Evolutionary conservation across 2,797 vertebrate genomes (phyloP).

Genomic region (Neosilurus hyrtlii): DNA sequence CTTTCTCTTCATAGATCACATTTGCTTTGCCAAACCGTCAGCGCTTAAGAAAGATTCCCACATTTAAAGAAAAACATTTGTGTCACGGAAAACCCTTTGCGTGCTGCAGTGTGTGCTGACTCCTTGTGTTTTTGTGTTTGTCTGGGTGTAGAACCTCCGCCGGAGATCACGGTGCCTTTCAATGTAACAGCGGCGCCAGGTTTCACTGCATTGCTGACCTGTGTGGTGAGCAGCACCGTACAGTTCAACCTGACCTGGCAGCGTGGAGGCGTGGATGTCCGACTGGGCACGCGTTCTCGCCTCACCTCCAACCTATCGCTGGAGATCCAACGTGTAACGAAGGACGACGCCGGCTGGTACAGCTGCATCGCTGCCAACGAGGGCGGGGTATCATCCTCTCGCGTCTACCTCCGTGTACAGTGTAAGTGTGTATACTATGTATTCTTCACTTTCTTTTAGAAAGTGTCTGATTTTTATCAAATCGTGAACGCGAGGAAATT

Average conservation of each 20-base stretch:
- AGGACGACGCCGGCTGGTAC: slow-evolving; percentile 80
- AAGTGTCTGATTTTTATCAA: background rate
- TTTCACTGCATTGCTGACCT: slow-evolving; percentile 78
- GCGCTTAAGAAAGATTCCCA: background rate
- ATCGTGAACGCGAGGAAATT: background rate
- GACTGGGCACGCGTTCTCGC: slow-evolving; percentile 66
- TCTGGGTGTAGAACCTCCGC: slow-evolving; percentile 85
- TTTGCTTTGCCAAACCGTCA: background rate
- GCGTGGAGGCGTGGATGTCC: slow-evolving; percentile 70
- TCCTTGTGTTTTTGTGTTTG: background rate
- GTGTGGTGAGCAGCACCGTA: slow-evolving; percentile 80
- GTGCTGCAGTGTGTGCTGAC: background rate
- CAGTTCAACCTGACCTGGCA: slow-evolving; percentile 91
- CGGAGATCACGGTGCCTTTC: slow-evolving; percentile 72
- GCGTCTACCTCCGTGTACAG: slow-evolving; percentile 85
- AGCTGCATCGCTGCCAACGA: slow-evolving; percentile 81
- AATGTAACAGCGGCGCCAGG: slow-evolving; percentile 80
- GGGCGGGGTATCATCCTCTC: slow-evolving; percentile 75
- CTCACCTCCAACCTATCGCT: slow-evolving; percentile 80
- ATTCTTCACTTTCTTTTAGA: background rate
- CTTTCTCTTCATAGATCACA: slow-evolving; percentile 40
- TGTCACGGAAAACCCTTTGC: background rate
- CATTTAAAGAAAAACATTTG: background rate
- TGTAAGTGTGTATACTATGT: slow-evolving; percentile 68
- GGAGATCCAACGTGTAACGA: slow-evolving; percentile 73